Evolutionary conservation across 1,140 invertebrate species (phyloP), one percentile per base, ranked within the genome.

Genomic region (Dolichoris vasculosae): DNA sequence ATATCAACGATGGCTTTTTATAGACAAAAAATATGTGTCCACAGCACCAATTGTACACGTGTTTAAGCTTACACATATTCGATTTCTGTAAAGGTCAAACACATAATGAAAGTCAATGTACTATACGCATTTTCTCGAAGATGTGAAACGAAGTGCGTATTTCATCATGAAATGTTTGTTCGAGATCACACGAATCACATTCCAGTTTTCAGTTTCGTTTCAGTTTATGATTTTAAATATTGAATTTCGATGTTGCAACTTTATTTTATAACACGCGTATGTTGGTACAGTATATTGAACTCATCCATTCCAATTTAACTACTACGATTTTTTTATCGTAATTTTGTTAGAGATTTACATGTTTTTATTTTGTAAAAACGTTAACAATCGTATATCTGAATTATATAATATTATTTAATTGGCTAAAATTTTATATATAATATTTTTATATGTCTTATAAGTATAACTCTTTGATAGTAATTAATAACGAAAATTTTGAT

Each of bases 31-130:
- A 2, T 2, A 9, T 38, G 17, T 20, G 40, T 23, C 2, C 35
- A 17, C 35, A 32, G 55, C 43, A 55, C 30, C 79, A 38, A 1
- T 32, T n/a, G 8, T 38, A 35, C 40, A 46, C 55, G 46, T 51
- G 55, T 40, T 3, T 26, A 17, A 83, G 38, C 71, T 67, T 30
- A 73, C 55, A 40, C 17, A 78, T 59, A 84, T 84, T 84, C 83
- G 83, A 84, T 84, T 84, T 84, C 75, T 76, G 75, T 30, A 59
- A 73, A 77, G 82, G 82, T 83, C 83, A 78, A 78, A 84, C 59
- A 63, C 43, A 71, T 55, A 59, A 78, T 78, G 83, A 84, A 84
- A 84, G 75, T 63, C 75, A 78, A 78, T 84, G 71, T 69, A 40
- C 35, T 64, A 15, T 35, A 32, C 40, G 38, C 63, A 46, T 17